phyloP scores from a whole-genome alignment of 2,113 vertebrate genomes.

The Mola mola region DNA sequence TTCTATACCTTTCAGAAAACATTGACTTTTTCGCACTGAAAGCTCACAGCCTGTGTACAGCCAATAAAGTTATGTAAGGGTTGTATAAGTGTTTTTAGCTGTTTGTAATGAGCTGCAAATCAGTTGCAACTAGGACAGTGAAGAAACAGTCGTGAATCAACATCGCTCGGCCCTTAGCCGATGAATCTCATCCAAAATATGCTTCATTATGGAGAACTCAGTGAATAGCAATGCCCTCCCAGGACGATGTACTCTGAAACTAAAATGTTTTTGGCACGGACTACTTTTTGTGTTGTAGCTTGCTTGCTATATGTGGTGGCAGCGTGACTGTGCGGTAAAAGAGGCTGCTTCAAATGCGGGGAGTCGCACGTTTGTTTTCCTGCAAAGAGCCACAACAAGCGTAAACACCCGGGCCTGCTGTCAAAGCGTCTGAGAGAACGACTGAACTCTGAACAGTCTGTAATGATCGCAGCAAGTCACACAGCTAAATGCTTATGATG shows the following conservation, averaged over 20 bases:
- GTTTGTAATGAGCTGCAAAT: conserved; percentile 46
- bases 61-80: conserved; percentile 1
- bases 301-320: neutral
- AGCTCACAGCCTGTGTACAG: neutral
- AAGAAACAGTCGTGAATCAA: conserved; percentile 20
- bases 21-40: too few relatives aligned
- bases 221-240: conserved; percentile 16
- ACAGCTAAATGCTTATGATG: neutral
- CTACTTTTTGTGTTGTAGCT: neutral
- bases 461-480: neutral
- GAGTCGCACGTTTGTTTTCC: neutral
- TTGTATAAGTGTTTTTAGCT: neutral
- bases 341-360: conserved; percentile 4
- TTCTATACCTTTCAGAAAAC: too few relatives aligned
- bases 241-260: conserved; percentile 6
- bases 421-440: conserved; percentile 11
- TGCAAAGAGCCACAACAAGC: conserved; percentile 16
- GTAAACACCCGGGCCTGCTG: neutral
- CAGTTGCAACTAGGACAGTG: conserved; percentile 44
- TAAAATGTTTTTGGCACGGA: conserved; percentile 1
- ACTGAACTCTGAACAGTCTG: neutral
- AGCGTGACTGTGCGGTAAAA: neutral
- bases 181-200: conserved; percentile 30
- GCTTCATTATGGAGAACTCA: conserved; percentile 19
- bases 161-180: too few relatives aligned